Conservation (phyloP, 2,797 vertebrate species). For the Jordanella pulchra region DNA sequence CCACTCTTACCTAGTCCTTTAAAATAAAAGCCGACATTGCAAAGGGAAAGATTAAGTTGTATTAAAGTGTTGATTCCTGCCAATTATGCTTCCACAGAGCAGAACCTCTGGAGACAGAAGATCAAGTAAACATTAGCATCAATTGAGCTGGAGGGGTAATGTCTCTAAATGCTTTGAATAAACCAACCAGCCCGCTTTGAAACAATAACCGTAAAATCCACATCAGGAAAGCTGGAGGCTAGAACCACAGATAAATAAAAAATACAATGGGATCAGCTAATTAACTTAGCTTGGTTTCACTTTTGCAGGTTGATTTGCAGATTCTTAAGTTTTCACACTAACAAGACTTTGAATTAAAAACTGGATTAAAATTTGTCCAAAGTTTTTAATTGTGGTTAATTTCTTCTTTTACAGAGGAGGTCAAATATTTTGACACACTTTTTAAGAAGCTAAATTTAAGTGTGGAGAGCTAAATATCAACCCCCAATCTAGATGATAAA, state of each 20-base stretch:
- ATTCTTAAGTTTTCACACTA: neutral
- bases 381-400: neutral
- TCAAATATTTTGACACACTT: neutral
- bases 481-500: no score
- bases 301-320: neutral
- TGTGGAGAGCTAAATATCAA: neutral
- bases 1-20: neutral
- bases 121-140: slow-evolving; percentile 1
- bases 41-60: neutral
- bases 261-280: neutral
- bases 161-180: slow-evolving; percentile 2
- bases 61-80: neutral
- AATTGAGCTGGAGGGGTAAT: neutral
- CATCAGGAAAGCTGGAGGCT: slow-evolving; percentile 1
- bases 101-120: neutral
- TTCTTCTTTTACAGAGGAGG: neutral
- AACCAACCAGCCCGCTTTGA: neutral
- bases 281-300: neutral
- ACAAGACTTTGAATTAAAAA: neutral
- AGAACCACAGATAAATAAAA: neutral
- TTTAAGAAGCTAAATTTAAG: no score
- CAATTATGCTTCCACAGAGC: slow-evolving; percentile 2
- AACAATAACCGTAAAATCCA: neutral
- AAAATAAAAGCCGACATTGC: neutral
- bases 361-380: neutral